phyloP scores from a whole-genome alignment of 2,888 invertebrate species.

The Clivina fossor region DNA sequence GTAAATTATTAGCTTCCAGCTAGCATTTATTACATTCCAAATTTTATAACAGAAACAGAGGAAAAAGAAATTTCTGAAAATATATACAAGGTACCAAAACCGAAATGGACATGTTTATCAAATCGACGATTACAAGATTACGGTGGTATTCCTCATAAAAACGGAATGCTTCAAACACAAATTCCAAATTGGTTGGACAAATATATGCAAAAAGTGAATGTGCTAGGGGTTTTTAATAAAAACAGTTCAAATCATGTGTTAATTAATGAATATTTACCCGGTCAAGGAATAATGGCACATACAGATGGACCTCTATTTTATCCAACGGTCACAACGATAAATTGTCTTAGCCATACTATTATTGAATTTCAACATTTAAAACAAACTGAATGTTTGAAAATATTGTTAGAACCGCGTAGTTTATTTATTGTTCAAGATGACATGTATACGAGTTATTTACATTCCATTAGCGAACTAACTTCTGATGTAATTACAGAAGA shows the following conservation, averaged over 20 bases:
- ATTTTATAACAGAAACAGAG: slow-evolving; percentile 78
- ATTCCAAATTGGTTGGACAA: slow-evolving; percentile 83
- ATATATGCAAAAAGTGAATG: slow-evolving; percentile 70
- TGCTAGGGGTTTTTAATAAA: slow-evolving; percentile 68
- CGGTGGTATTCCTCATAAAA: slow-evolving; percentile 91
- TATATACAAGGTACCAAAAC: slow-evolving; percentile 80
- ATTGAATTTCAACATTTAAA: slow-evolving; percentile 85
- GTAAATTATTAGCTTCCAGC: slow-evolving; percentile 57
- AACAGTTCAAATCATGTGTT: slow-evolving; percentile 86
- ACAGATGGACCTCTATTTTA: slow-evolving; percentile 93
- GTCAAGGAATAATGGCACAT: slow-evolving; percentile 97
- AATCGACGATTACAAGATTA: slow-evolving; percentile 95
- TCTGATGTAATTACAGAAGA: slow-evolving; percentile 65
- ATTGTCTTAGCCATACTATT: slow-evolving; percentile 87
- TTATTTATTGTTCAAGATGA: slow-evolving; percentile 80
- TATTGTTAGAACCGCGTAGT: slow-evolving; percentile 86
- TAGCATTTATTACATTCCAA: slow-evolving; percentile 79
- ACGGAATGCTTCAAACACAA: slow-evolving; percentile 89
- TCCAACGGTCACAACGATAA: slow-evolving; percentile 90
- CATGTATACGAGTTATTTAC: slow-evolving; percentile 81
- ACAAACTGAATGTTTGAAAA: slow-evolving; percentile 62
- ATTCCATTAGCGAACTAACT: slow-evolving; percentile 76
- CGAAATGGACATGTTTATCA: slow-evolving; percentile 93
- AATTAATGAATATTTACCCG: slow-evolving; percentile 90
- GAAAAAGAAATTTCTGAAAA: slow-evolving; percentile 70